phyloP scores from a whole-genome alignment of 64 coral and sea anemone genomes.

The Anthopleura sola region DNA sequence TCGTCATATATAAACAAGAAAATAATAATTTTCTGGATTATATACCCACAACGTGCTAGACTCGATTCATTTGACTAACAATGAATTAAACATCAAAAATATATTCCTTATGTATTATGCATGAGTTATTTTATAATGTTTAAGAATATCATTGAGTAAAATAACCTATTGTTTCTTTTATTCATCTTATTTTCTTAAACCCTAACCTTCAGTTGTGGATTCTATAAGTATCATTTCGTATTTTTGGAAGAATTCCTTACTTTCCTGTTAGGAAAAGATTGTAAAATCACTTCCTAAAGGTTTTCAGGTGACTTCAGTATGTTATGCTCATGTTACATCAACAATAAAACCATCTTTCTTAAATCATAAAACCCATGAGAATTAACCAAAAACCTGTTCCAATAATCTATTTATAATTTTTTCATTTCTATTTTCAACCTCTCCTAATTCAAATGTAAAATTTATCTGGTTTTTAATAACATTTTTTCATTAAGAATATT shows the following conservation, averaged over 20 bases:
- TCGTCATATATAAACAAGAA: conserved; percentile 4
- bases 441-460: background rate
- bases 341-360: background rate
- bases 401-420: background rate
- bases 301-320: background rate
- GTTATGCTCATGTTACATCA: background rate
- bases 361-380: background rate
- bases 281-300: background rate
- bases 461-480: background rate
- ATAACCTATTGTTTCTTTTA: background rate
- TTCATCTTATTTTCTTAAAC: background rate
- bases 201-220: background rate
- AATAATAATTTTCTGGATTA: background rate
- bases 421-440: no score
- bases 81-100: background rate
- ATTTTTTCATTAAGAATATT: background rate
- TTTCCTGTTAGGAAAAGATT: background rate
- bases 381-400: background rate
- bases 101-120: background rate
- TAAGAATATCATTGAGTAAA: background rate
- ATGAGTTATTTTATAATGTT: background rate
- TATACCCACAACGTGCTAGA: conserved; percentile 10
- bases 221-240: background rate
- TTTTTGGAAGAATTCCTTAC: background rate
- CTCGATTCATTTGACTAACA: background rate